phyloP scores from a whole-genome alignment of 2,113 vertebrate genomes.

The Origma solitaria region DNA sequence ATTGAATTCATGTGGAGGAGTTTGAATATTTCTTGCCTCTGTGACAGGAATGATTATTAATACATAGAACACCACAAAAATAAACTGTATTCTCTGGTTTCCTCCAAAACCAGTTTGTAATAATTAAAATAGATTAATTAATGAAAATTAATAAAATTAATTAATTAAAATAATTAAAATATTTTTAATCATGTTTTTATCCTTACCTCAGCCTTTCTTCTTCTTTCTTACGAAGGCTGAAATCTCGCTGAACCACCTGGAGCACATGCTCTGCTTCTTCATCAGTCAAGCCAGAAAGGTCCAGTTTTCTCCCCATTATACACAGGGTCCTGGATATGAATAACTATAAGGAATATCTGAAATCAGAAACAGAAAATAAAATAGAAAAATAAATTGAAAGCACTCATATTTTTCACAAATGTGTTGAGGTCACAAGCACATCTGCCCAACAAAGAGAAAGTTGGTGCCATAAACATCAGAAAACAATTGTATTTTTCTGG shows the following conservation, averaged over 20 bases:
- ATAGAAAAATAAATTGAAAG: background rate
- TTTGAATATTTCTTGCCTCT: background rate
- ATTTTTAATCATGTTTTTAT: background rate
- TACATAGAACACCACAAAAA: background rate
- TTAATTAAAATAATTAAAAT: background rate
- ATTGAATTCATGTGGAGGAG: background rate
- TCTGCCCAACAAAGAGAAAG: background rate
- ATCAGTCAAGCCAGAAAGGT: conserved; percentile 91
- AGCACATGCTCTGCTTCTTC: conserved; percentile 93
- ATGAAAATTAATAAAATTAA: too few species aligned
- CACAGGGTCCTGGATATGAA: background rate
- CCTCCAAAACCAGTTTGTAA: background rate
- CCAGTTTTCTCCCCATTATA: conserved; percentile 92
- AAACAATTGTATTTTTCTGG: background rate
- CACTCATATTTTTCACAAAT: background rate
- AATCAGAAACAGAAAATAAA: background rate
- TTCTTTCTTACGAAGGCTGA: conserved; percentile 92
- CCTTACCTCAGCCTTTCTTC: conserved; percentile 90
- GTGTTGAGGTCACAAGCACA: background rate
- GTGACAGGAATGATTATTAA: background rate
- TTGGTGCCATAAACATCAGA: background rate
- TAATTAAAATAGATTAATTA: background rate
- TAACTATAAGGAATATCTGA: conserved; percentile 26
- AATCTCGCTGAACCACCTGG: conserved; percentile 93
- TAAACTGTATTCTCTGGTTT: background rate